Percentiles rank a stretch among this genome's conserved stretches.
phyloP scores from a whole-genome alignment of 2,888 invertebrate genomes.

The Cosmia pyralina region DNA sequence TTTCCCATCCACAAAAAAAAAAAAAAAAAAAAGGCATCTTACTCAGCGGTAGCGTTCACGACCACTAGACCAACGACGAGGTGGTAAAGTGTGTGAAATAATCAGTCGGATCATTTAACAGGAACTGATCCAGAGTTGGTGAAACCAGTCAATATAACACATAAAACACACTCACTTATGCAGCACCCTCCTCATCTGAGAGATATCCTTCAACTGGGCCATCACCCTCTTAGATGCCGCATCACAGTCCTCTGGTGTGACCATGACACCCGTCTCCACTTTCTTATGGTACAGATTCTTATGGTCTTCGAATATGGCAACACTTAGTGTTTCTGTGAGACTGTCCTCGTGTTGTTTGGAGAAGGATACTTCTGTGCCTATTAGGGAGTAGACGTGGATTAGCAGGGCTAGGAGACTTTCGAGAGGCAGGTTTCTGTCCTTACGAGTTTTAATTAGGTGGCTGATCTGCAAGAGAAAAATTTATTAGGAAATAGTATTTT shows the following conservation, averaged over 20 bases:
- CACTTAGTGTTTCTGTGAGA: constrained; percentile 86
- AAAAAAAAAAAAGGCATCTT: too few relatives aligned
- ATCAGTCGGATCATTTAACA: background rate
- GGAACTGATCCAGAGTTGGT: background rate
- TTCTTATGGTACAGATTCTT: constrained; percentile 69
- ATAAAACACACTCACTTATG: constrained; percentile 75
- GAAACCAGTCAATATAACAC: background rate
- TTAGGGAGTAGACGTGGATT: constrained; percentile 91
- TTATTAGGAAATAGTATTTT: background rate
- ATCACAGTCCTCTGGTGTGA: constrained; percentile 79
- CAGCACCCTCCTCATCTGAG: constrained; percentile 81
- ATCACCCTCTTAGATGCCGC: constrained; percentile 76
- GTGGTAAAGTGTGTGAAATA: background rate
- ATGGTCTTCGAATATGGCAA: constrained; percentile 91
- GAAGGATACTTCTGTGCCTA: constrained; percentile 90
- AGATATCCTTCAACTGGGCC: constrained; percentile 78
- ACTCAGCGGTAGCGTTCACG: background rate
- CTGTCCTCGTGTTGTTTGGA: constrained; percentile 87
- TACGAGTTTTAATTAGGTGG: constrained; percentile 89
- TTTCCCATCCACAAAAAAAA: too few relatives aligned
- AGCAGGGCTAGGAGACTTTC: constrained; percentile 91
- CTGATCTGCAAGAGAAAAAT: constrained; percentile 83
- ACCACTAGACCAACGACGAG: background rate
- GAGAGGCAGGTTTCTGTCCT: constrained; percentile 87
- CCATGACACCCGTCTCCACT: constrained; percentile 65